These are phyloP conservation scores for Drosophila hawaiiensis DNA, from an alignment of 2,888 invertebrate species.

Conservation along the genomic window DNA sequence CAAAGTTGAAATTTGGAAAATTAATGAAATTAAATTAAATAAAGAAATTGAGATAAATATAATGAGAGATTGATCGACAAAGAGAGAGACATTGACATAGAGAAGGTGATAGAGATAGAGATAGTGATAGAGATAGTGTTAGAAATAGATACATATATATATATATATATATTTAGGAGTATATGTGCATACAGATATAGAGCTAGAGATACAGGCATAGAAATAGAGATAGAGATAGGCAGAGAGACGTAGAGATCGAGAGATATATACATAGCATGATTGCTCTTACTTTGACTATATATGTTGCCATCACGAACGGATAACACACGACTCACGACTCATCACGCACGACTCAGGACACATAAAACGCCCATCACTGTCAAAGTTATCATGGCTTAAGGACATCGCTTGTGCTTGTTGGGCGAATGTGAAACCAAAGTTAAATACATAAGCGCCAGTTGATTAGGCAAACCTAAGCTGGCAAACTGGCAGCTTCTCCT, in stretches of 20 bases:
- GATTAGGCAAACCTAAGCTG: slow-evolving; percentile 60
- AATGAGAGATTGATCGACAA: not conserved
- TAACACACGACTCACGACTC: not conserved
- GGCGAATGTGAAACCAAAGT: slow-evolving; percentile 70
- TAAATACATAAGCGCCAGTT: slow-evolving; percentile 78
- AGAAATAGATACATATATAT: not conserved
- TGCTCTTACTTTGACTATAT: not conserved
- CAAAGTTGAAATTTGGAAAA: not conserved
- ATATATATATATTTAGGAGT: not conserved
- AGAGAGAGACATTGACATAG: not conserved
- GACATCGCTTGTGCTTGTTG: slow-evolving; percentile 43
- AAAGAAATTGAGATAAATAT: not conserved
- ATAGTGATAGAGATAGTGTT: not conserved
- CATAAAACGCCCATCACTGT: slow-evolving; percentile 14
- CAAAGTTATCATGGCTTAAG: slow-evolving; percentile 12
- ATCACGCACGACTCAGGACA: not conserved
- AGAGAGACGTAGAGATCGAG: not conserved
- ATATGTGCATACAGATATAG: not conserved
- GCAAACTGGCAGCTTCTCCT: slow-evolving; percentile 4
- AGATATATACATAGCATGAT: not conserved
- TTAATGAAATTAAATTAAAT: not conserved
- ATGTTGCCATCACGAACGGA: not conserved
- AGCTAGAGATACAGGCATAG: not conserved
- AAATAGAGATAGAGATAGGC: not conserved
- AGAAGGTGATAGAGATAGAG: too few relatives aligned